Evolutionary conservation across 2,113 vertebrate genomes (phyloP).

Genomic region (Vanacampus margaritifer): DNA sequence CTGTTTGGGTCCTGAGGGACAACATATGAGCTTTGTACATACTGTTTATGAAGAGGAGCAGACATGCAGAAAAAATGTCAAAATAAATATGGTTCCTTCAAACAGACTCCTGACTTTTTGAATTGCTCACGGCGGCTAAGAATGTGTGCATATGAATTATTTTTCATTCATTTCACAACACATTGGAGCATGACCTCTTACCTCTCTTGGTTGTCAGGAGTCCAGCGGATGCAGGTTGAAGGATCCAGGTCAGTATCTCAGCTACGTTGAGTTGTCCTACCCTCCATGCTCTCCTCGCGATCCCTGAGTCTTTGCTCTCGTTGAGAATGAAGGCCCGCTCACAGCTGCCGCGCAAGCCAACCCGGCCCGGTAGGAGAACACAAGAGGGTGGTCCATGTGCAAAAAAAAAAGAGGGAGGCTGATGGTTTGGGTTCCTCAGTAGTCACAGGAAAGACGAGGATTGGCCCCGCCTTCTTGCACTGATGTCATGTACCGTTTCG

Average conservation of each 20-base stretch:
- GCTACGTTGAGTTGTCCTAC: slow-evolving; percentile 32
- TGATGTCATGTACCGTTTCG: slow-evolving; percentile 45
- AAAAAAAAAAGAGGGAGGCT: slow-evolving; percentile 52
- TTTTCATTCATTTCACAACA: neutral
- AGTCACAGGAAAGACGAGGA: slow-evolving; percentile 24
- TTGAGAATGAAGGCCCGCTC: slow-evolving; percentile 37
- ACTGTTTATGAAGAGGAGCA: neutral
- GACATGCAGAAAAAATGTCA: neutral
- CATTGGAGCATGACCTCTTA: slow-evolving; percentile 12
- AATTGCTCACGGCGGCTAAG: neutral
- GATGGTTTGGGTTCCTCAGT: slow-evolving; percentile 46
- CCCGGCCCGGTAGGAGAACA: slow-evolving; percentile 30
- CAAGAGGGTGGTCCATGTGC: slow-evolving; percentile 54
- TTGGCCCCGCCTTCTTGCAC: slow-evolving; percentile 54
- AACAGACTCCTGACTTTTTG: neutral
- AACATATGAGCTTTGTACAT: slow-evolving; percentile 16
- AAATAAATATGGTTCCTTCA: neutral
- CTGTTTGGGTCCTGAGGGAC: slow-evolving; percentile 33
- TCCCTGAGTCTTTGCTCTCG: slow-evolving; percentile 41
- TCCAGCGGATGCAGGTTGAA: slow-evolving; percentile 20
- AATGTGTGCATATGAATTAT: neutral
- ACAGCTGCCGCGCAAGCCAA: slow-evolving; percentile 37
- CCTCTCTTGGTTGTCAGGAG: slow-evolving; percentile 39
- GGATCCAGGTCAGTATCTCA: slow-evolving; percentile 35
- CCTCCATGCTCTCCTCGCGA: slow-evolving; percentile 50